Conservation (phyloP, 2,797 vertebrate genomes). For the Tokudaia tokunoshimensis region DNA sequence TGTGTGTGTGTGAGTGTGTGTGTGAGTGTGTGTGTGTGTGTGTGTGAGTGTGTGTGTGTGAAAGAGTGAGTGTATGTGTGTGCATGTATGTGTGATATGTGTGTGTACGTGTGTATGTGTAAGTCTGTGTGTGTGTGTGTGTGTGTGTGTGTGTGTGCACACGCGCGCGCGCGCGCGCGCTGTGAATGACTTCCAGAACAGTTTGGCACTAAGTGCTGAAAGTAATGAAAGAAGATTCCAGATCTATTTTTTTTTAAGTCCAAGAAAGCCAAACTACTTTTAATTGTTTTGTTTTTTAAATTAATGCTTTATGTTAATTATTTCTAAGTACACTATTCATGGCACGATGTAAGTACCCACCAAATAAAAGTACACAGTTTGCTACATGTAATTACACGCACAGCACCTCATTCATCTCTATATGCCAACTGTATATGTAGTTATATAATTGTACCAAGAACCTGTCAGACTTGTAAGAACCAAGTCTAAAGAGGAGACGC, state of each 20-base stretch:
- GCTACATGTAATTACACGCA: constrained; percentile 83
- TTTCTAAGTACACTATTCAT: constrained; percentile 82
- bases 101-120: not conserved
- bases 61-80: not conserved
- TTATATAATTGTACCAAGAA: constrained; percentile 84
- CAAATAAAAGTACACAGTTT: constrained; percentile 81
- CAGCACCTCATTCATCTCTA: constrained; percentile 76
- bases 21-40: not conserved
- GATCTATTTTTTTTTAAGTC: constrained; percentile 40
- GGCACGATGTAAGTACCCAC: constrained; percentile 79
- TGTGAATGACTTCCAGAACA: constrained; percentile 58
- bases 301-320: constrained; percentile 83
- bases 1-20: not conserved
- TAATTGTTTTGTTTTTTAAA: constrained; percentile 83
- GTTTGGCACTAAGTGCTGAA: constrained; percentile 67
- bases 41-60: not conserved
- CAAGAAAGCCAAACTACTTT: constrained; percentile 77
- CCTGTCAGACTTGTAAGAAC: constrained; percentile 84
- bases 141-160: not conserved
- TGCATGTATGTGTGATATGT: not conserved
- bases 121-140: not conserved
- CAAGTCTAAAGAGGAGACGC: constrained; percentile 76
- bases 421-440: constrained; percentile 79
- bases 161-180: accelerated
- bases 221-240: constrained; percentile 73